These are phyloP conservation scores for Magallana gigas DNA, from an alignment of 1,140 invertebrate genomes.

Conservation along the genomic window DNA sequence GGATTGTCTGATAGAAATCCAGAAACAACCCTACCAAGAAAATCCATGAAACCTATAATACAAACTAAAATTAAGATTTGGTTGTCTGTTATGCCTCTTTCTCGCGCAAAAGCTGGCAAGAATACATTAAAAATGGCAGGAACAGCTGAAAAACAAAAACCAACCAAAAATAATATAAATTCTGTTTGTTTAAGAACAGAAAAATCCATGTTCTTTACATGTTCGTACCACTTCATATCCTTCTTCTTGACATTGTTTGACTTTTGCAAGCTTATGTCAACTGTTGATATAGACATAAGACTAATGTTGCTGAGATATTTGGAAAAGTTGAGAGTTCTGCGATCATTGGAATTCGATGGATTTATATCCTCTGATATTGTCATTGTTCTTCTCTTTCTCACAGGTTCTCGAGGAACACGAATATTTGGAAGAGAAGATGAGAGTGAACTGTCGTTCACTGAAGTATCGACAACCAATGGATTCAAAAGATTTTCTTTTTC, in stretches of 20 bases:
- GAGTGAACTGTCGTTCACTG: not conserved
- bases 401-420: not conserved
- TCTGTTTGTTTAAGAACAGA: conserved; percentile 40
- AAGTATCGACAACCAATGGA: not conserved
- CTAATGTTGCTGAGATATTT: conserved; percentile 9
- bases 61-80: conserved; percentile 57
- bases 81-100: conserved; percentile 42
- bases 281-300: not conserved
- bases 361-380: not conserved
- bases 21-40: conserved; percentile 46
- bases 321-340: not conserved
- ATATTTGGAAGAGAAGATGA: not conserved
- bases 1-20: conserved; percentile 56
- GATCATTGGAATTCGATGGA: not conserved
- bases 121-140: conserved; percentile 37
- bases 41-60: conserved; percentile 52
- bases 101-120: conserved; percentile 53
- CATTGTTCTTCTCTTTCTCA: not conserved
- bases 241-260: not conserved
- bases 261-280: not conserved
- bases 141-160: conserved; percentile 39
- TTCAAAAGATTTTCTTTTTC: not conserved
- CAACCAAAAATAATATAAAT: conserved; percentile 40
- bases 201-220: conserved; percentile 9
- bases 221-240: not conserved